phyloP scores from a whole-genome alignment of 2,888 invertebrate genomes.

The Thymelicus acteon region DNA sequence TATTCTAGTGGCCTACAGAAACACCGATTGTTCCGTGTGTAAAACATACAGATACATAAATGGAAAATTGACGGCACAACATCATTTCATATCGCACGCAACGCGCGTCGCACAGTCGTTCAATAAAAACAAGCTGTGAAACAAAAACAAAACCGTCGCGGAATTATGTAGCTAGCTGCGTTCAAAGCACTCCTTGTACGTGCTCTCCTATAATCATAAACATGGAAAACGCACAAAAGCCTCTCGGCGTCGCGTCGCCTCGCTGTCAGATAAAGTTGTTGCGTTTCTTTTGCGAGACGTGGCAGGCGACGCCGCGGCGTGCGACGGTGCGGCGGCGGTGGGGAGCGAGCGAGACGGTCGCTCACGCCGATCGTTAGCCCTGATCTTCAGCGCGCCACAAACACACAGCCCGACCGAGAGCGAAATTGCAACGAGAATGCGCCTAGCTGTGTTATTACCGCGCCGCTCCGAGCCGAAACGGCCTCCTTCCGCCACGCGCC shows the following conservation, averaged over 20 bases:
- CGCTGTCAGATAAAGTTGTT: conserved; percentile 83
- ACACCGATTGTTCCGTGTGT: background rate
- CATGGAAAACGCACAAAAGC: conserved; percentile 84
- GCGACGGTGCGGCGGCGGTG: conserved; percentile 41
- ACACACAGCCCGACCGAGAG: conserved; percentile 85
- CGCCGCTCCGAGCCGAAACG: conserved; percentile 67
- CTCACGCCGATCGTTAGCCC: conserved; percentile 82
- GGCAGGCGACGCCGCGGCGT: conserved; percentile 48
- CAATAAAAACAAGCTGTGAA: conserved; percentile 61
- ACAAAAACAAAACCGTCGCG: conserved; percentile 72
- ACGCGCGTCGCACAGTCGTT: conserved; percentile 45
- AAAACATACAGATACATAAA: background rate
- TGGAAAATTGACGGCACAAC: conserved; percentile 16
- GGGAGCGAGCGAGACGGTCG: conserved; percentile 66
- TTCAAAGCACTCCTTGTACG: conserved; percentile 81
- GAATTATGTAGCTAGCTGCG: conserved; percentile 70
- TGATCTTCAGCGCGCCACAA: conserved; percentile 85
- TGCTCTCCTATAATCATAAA: conserved; percentile 83
- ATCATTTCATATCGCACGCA: conserved; percentile 43
- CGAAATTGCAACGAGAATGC: conserved; percentile 85
- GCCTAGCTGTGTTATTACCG: conserved; percentile 83
- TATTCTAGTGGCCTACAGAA: background rate
- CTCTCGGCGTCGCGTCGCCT: conserved; percentile 76
- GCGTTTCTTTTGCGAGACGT: conserved; percentile 79
- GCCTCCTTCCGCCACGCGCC: conserved; percentile 59